A percentile compares a stretch with the other conserved stretches of the same genome.
Evolutionary conservation across 2,113 vertebrate genomes (phyloP).

Genomic region (Hemiscyllium ocellatum): DNA sequence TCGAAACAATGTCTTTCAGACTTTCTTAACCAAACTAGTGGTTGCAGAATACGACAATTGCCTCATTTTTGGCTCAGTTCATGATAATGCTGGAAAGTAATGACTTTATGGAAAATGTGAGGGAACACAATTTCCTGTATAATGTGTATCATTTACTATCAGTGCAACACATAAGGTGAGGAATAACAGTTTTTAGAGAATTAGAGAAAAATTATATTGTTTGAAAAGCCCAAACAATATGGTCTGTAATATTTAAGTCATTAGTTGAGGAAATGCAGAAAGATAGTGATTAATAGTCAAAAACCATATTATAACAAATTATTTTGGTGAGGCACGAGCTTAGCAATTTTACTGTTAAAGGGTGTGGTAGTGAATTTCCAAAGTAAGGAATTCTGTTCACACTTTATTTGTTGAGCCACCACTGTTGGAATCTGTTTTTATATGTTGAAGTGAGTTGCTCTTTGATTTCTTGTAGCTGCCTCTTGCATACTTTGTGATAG

Average conservation of each 20-base stretch:
- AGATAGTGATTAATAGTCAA: background rate
- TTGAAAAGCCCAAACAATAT: conserved; percentile 20
- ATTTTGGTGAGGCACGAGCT: background rate
- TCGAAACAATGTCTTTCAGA: conserved; percentile 34
- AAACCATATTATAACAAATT: background rate
- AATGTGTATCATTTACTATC: conserved; percentile 32
- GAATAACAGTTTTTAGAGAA: background rate
- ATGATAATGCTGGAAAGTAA: conserved; percentile 35
- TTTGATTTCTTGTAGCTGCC: background rate
- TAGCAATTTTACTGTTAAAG: background rate
- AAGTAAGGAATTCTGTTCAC: background rate
- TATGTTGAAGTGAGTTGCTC: background rate
- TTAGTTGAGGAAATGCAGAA: background rate
- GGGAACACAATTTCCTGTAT: conserved; percentile 37
- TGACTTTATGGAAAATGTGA: conserved; percentile 30
- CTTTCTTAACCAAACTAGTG: conserved; percentile 25
- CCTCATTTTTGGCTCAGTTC: conserved; percentile 33
- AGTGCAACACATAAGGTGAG: background rate
- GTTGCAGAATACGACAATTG: background rate
- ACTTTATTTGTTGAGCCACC: background rate
- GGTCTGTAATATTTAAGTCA: background rate
- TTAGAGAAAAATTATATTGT: conserved; percentile 6
- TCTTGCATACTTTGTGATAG: background rate
- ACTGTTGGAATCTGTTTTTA: background rate
- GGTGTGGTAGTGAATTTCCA: background rate